Percentiles rank a stretch among this genome's conserved stretches.
phyloP scores from a whole-genome alignment of 35 echinoderm and acorn worm species.

The Amphiura filiformis region DNA sequence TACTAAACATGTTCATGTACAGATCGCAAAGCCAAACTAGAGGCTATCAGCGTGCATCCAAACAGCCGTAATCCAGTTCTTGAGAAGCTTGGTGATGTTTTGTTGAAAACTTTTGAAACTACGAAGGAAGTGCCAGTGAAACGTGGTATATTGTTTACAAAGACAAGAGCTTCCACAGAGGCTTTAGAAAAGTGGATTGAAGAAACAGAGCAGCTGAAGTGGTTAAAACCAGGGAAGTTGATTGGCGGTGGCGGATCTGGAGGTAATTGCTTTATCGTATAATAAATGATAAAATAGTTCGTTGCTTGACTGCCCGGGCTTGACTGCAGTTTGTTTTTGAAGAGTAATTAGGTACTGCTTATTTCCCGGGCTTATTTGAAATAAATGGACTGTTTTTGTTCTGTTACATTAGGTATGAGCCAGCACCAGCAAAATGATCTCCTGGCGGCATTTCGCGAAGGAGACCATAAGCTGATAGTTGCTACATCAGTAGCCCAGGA shows the following conservation, averaged over 20 bases:
- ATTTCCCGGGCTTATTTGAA: no score
- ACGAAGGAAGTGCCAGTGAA: no score
- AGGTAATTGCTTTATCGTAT: no score
- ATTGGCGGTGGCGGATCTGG: conserved; percentile 53
- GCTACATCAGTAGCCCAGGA: conserved; percentile 43
- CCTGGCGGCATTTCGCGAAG: conserved; percentile 24
- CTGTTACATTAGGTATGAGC: conserved; percentile 30
- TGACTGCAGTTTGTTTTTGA: no score
- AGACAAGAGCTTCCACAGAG: conserved; percentile 38
- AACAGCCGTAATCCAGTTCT: conserved; percentile 46
- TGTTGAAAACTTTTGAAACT: conserved; percentile 7
- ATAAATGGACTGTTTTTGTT: no score
- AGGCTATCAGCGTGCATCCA: conserved; percentile 23
- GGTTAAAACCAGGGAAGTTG: conserved; percentile 43
- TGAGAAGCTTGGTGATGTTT: conserved; percentile 8
- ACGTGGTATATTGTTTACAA: conserved; percentile 49
- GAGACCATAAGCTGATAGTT: conserved; percentile 50
- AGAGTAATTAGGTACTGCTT: no score
- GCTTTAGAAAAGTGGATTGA: conserved; percentile 55
- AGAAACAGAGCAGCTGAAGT: conserved; percentile 16
- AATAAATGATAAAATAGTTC: no score
- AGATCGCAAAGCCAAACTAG: neutral
- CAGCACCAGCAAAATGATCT: conserved; percentile 32
- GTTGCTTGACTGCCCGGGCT: no score
- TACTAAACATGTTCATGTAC: no score